Base-by-base conservation (phyloP, 2,888 invertebrate genomes). In the Lamellibrachia columna region DNA sequence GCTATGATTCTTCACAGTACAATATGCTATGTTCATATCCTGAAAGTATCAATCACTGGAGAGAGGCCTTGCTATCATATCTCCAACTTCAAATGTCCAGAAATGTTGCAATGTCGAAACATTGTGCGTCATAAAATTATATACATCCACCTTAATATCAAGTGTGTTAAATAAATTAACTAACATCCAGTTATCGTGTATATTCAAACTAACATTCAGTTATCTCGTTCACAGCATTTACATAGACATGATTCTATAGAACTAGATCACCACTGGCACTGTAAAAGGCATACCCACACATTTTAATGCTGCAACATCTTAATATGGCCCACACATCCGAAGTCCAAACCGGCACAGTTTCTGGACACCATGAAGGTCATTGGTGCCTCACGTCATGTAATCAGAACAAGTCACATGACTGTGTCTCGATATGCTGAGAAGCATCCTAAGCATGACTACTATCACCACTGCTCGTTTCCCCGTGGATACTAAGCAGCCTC, bases 211-310 rank as follows among this genome's bases (percentile, higher is more conserved):
- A 15, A 15, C 15, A 15, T 58, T 11, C 58, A 15, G 58, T 15
- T 58, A 75, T 75, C 75, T 6, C 22, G 22, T n/a, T 22, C 22
- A 6, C 22, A 2, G 75, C 75, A 75, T 75, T 75, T 75, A 75
- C n/a, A 75, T n/a, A 75, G 15, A 75, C 75, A 75, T 75, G 75
- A 75, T 75, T 75, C 75, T 75, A 75, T 75, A 75, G 22, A 75
- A 11, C 75, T 75, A 22, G 15, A n/a, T 75, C 75, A 22, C n/a
- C 75, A 22, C 75, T 75, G 75, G 75, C 75, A 15, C 6, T 22
- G 8, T 58, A 58, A n/a, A n/a, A 6, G 22, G 15, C 15, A 60
- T 2, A 60, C 60, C 60, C 22, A n/a, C 75, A 75, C 6, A 6
- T 75, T 75, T 75, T 75, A 22, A 75, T 22, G 22, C 22, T 75